Evolutionary conservation across 2,888 invertebrate genomes (phyloP), one percentile per base, ranked within the genome.

Genomic region (Conistra vaccinii): DNA sequence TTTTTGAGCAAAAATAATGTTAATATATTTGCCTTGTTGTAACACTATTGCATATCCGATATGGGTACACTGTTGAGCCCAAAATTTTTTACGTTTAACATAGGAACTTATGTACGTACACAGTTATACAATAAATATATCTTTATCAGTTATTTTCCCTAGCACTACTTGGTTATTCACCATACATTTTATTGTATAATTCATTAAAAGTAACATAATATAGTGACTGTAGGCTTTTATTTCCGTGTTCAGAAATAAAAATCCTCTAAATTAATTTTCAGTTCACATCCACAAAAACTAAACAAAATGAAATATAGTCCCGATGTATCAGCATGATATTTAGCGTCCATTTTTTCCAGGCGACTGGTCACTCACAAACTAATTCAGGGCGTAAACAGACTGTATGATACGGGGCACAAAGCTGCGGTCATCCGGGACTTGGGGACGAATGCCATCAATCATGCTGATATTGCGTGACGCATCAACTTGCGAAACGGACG

Each of bases 391-490:
- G 75, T 81, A 83, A 83, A 83, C 84, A 88, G 85, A 81, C 74
- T 85, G 85, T 88, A 85, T 85, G 83, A 86, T 80, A 84, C 82
- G 83, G 66, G 65, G 79, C 78, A 80, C 81, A 85, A 84, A 86
- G 86, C 85, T 87, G 89, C 85, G 90, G 89, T 89, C 90, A 91
- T 85, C 85, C 87, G 87, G 88, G 90, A 86, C 85, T 85, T 69
- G 87, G 87, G 88, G 87, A 86, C 81, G 81, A 78, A 84, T 83
- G 87, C 91, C 93, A 93, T 94, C 94, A 95, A 95, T 95, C 95
- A 95, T 91, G 89, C 87, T 91, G 93, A 94, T 95, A 94, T 94
- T 93, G 94, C 93, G 93, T 95, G 94, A 94, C 94, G 92, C 93
- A 93, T 92, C 93, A 94, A 93, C 91, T 93, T 90, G 88, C 86